These are phyloP conservation scores for Lithophane semibrunnea DNA, from an alignment of 2,888 invertebrate species.

Conservation along the genomic window DNA sequence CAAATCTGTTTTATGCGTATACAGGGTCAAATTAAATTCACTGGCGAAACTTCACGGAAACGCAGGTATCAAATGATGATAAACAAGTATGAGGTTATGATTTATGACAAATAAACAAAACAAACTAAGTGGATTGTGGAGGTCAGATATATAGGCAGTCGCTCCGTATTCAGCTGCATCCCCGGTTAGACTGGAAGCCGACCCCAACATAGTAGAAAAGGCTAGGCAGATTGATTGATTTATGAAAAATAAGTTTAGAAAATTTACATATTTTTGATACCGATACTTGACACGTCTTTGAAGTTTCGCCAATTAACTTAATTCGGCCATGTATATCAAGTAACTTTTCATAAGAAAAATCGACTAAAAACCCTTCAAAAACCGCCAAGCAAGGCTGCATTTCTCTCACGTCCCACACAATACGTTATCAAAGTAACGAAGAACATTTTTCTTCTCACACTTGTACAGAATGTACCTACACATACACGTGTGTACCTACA, in stretches of 20 bases:
- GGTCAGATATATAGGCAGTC: too few relatives aligned
- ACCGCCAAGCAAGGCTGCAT: conserved; percentile 29
- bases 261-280: background rate
- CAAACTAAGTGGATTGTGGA: too few relatives aligned
- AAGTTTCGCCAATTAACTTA: background rate
- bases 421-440: conserved; percentile 65
- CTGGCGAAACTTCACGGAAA: background rate
- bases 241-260: background rate
- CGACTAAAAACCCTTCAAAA: conserved; percentile 7
- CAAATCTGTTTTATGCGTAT: background rate
- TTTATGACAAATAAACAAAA: too few relatives aligned
- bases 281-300: background rate
- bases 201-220: too few relatives aligned
- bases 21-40: background rate
- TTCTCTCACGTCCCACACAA: conserved; percentile 55
- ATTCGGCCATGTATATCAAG: too few relatives aligned
- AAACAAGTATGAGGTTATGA: background rate
- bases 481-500: conserved; percentile 60
- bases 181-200: too few relatives aligned
- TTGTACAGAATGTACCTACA: conserved; percentile 44
- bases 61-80: background rate
- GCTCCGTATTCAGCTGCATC: too few relatives aligned
- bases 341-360: background rate
- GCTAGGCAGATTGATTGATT: too few relatives aligned
- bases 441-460: conserved; percentile 62